phyloP scores from a whole-genome alignment of 2,888 invertebrate species.

The Anagyrus pseudococci region DNA sequence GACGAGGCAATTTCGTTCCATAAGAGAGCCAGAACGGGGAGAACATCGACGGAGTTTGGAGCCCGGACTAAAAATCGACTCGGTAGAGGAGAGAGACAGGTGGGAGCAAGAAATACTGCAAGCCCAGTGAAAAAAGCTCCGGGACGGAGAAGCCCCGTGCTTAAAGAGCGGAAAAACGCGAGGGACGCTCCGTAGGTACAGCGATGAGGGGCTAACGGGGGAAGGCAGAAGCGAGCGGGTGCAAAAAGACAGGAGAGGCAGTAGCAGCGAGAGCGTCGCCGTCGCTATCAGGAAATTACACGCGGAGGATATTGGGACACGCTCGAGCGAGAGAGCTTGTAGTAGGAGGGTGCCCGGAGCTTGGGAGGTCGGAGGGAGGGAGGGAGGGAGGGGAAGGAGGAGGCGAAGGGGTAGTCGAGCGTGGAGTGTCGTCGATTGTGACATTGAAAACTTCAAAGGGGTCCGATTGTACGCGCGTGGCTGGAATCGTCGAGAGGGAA shows the following conservation, averaged over 20 bases:
- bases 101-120: neutral
- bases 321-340: neutral
- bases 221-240: neutral
- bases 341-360: neutral
- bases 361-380: neutral
- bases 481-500: slow-evolving; percentile 3
- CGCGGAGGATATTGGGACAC: neutral
- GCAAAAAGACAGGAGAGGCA: slow-evolving; percentile 1
- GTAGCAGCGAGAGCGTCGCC: slow-evolving; percentile 1
- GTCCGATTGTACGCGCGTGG: neutral
- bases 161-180: neutral
- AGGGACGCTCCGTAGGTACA: neutral
- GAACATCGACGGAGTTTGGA: too few relatives aligned
- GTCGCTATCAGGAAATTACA: slow-evolving; percentile 30
- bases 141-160: neutral
- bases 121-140: neutral
- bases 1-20: neutral
- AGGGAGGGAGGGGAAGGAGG: neutral
- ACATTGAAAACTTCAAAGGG: slow-evolving; percentile 34
- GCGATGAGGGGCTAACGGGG: neutral
- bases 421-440: slow-evolving; percentile 1
- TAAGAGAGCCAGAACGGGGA: too few relatives aligned
- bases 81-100: neutral
- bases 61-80: neutral
- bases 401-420: too few relatives aligned